Base-by-base conservation (phyloP, 92 coral and sea anemone species). In the Parazoanthus swiftii region DNA sequence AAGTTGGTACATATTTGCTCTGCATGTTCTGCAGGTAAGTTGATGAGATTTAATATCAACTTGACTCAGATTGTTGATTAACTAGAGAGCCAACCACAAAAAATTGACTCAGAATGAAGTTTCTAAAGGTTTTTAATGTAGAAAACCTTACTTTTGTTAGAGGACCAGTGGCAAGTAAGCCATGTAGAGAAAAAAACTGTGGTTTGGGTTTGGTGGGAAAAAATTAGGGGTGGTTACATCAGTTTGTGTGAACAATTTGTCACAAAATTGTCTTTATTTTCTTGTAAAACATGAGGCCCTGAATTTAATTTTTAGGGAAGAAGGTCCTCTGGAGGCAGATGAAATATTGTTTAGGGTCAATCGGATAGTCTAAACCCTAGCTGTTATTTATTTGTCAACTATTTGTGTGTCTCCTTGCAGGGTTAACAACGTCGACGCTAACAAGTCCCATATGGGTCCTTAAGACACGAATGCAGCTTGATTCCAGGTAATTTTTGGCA, bases 371-470 rank as follows among this genome's bases (percentile, higher is more conserved):
- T 7, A 63, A 5, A 58, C 18, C 66, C 1, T 20, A 15, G 66
- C 23, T 58, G 6, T 48, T 26, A 26, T 79, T 79, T 21, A 1
- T 48, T 46, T 44, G 33, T n/a, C 7, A 67, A 1, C 5, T 23
- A 25, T 4, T 35, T 71, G 36, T 48, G 51, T 35, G 8, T 88
- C 4, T 18, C 44, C 85, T 86, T 85, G 42, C 58, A 96, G 98
- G 98, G 37, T 80, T 96, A 81, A 81, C 95, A 84, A 93, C 99
- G 48, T 92, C 98, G 76, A 95, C 99, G 9, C 58, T 91, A 66
- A 90, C 99, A 76, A 95, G 98, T 84, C 99, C 99, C 25, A 88
- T 97, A 16, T 97, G 99, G 99, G 99, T 97, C 6, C 72, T 94
- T 54, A 97, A 97, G 86, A 97, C 99, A 51, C 94, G 97, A 85